phyloP scores from a whole-genome alignment of 2,113 vertebrate species.

The Salvelinus namaycush region DNA sequence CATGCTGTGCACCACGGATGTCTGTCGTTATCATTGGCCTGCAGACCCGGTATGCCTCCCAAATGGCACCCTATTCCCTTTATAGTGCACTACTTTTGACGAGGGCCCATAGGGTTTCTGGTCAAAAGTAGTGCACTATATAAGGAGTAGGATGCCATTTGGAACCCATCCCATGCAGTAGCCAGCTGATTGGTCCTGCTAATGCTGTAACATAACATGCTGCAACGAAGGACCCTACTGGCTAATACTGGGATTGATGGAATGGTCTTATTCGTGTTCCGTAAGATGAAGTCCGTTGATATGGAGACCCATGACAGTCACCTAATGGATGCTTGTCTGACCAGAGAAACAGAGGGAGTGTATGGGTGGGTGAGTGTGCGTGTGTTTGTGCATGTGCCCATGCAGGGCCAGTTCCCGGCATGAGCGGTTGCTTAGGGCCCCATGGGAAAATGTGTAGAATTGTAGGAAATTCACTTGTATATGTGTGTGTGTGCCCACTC shows the following conservation, averaged over 20 bases:
- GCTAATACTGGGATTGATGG: constrained; percentile 34
- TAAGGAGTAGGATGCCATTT: not conserved
- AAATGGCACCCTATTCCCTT: too few relatives aligned
- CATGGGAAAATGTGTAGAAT: too few relatives aligned
- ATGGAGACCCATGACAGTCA: constrained; percentile 18
- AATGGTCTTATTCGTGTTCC: constrained; percentile 39
- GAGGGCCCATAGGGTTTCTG: not conserved
- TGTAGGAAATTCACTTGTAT: too few relatives aligned
- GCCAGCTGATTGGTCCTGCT: not conserved
- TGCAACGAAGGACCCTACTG: constrained; percentile 20
- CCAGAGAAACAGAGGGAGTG: not conserved
- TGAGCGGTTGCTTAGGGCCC: not conserved
- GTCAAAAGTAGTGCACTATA: too few relatives aligned
- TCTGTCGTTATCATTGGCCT: constrained; percentile 45
- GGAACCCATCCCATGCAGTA: not conserved
- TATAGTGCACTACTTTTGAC: not conserved
- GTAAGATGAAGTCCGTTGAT: constrained; percentile 26
- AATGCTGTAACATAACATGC: too few relatives aligned
- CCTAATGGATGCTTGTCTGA: not conserved
- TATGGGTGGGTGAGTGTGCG: not conserved
- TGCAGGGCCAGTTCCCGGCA: not conserved
- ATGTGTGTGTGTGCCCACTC: not conserved
- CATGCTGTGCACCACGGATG: not conserved
- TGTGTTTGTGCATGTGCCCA: not conserved
- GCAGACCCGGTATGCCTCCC: not conserved